Conservation (phyloP, 2,113 vertebrate species). For the Lathamus discolor region DNA sequence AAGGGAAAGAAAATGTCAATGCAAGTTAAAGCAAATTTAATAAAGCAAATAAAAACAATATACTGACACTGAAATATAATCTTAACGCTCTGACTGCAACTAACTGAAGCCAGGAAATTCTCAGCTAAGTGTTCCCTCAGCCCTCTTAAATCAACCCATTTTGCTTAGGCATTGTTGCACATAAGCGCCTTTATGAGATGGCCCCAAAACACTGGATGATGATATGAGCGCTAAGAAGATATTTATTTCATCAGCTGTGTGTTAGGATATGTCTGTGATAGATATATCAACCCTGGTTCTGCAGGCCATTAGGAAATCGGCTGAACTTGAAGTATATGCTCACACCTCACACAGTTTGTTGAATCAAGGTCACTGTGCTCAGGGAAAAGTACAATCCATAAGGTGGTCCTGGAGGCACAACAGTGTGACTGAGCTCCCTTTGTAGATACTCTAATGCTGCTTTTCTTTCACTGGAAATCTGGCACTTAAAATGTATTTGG, state of each 20-base stretch:
- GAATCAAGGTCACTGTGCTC: background rate
- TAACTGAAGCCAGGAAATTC: slow-evolving; percentile 58
- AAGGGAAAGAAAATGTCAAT: slow-evolving; percentile 57
- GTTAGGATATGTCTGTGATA: slow-evolving; percentile 9
- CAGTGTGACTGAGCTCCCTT: background rate
- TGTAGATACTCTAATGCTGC: background rate
- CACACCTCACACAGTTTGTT: background rate
- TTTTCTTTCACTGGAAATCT: slow-evolving; percentile 5
- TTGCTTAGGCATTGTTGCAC: slow-evolving; percentile 64
- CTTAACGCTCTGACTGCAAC: slow-evolving; percentile 28
- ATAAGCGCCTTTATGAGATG: slow-evolving; percentile 48
- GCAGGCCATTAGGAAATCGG: background rate
- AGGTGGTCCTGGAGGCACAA: background rate
- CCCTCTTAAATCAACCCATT: slow-evolving; percentile 61
- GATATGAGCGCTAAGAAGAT: slow-evolving; percentile 38
- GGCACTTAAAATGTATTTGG: background rate
- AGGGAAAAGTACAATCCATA: background rate
- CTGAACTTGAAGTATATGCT: background rate
- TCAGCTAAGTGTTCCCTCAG: slow-evolving; percentile 50
- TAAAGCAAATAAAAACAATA: slow-evolving; percentile 63
- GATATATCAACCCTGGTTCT: background rate
- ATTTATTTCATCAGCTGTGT: slow-evolving; percentile 44
- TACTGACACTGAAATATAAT: slow-evolving; percentile 59
- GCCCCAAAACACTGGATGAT: slow-evolving; percentile 65
- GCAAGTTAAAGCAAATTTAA: slow-evolving; percentile 69